Conservation (phyloP, 2,113 vertebrate species). For the Anhinga anhinga region DNA sequence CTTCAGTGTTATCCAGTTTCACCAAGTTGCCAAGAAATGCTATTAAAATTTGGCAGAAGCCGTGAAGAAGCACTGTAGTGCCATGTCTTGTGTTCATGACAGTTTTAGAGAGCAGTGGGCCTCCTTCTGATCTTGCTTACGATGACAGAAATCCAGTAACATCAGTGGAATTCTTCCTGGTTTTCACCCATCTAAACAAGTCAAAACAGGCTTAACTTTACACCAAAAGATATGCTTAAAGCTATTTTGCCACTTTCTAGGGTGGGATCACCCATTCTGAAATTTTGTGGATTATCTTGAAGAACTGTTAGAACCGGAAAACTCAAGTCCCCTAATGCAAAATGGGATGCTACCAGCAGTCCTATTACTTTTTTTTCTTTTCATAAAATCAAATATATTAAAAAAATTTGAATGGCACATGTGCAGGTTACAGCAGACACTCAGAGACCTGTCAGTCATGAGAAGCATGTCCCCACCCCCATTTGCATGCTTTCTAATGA, state of each 20-base stretch:
- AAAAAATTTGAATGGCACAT: too few species aligned
- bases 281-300: neutral
- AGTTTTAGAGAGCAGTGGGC: neutral
- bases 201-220: neutral
- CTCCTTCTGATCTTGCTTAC: neutral
- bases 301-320: neutral
- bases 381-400: neutral
- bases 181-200: neutral
- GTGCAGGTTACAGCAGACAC: neutral
- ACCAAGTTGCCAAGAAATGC: slow-evolving; percentile 42
- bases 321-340: neutral
- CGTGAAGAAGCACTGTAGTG: neutral
- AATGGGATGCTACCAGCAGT: neutral
- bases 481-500: neutral
- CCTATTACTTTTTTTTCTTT: too few species aligned
- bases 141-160: neutral
- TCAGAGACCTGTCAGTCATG: neutral
- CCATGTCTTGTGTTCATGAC: neutral
- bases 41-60: slow-evolving; percentile 52
- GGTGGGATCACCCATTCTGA: neutral
- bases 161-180: neutral
- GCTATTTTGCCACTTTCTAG: neutral
- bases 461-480: neutral
- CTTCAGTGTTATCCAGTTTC: slow-evolving; percentile 44
- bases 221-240: neutral